phyloP scores from a whole-genome alignment of 2,113 vertebrate genomes.

The Apaloderma vittatum region DNA sequence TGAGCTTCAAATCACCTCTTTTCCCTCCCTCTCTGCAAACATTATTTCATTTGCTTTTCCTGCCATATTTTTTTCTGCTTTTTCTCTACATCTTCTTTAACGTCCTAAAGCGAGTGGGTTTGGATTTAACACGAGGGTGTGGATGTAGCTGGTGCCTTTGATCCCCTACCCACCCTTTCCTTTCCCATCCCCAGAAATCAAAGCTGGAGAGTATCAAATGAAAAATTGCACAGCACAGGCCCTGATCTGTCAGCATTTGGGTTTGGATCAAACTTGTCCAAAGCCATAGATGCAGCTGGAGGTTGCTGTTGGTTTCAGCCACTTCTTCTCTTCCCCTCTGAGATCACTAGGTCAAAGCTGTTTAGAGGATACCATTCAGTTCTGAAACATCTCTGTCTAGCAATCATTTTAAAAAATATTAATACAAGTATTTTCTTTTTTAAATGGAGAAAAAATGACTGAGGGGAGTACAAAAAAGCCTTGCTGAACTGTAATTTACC shows the following conservation, averaged over 20 bases:
- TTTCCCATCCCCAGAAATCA: conserved; percentile 45
- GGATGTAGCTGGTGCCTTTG: background rate
- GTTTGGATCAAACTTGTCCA: conserved; percentile 44
- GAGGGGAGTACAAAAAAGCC: background rate
- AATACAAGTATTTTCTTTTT: background rate
- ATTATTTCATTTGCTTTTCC: background rate
- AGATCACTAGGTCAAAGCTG: background rate
- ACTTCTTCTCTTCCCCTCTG: conserved; percentile 10
- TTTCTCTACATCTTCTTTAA: background rate
- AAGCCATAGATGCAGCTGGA: conserved; percentile 57
- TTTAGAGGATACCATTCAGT: background rate
- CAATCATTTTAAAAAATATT: background rate
- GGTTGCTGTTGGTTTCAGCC: conserved; percentile 44
- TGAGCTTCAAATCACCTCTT: background rate
- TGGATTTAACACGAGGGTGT: conserved; percentile 10
- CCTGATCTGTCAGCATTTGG: conserved; percentile 43
- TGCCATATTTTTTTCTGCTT: background rate
- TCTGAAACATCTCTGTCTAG: background rate
- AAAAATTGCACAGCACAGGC: conserved; percentile 44
- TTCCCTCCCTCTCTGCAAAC: background rate
- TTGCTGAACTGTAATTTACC: background rate
- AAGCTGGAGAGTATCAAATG: conserved; percentile 45
- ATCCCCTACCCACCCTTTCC: conserved; percentile 45
- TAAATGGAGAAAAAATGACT: background rate
- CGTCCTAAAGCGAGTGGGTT: background rate